Base-by-base conservation (phyloP, 2,888 invertebrate species). In the Aquatica leii region DNA sequence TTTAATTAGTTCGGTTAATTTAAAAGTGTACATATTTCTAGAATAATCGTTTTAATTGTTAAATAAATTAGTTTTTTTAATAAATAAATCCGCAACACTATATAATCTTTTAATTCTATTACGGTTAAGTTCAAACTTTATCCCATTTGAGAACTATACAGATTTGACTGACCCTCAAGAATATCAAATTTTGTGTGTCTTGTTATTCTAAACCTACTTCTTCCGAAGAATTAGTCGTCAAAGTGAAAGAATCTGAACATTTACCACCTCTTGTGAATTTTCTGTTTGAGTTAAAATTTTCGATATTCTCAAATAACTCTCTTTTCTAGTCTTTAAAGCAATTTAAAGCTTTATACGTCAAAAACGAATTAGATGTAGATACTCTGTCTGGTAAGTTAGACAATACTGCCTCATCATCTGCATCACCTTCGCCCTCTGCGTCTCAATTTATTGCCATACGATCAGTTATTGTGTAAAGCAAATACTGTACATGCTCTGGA, bases 1-100 rank as follows among this genome's bases (percentile, higher is more conserved):
- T n/a, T n/a, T n/a, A n/a, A n/a, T n/a, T n/a, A n/a, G n/a, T n/a
- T n/a, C n/a, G n/a, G n/a, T n/a, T n/a, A n/a, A n/a, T n/a, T n/a
- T n/a, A n/a, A n/a, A n/a, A n/a, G n/a, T n/a, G n/a, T n/a, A n/a
- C n/a, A n/a, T n/a, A n/a, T n/a, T n/a, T n/a, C n/a, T n/a, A n/a
- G n/a, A n/a, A n/a, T n/a, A n/a, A n/a, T n/a, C n/a, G n/a, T n/a
- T n/a, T n/a, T n/a, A n/a, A n/a, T n/a, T n/a, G n/a, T n/a, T n/a
- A n/a, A n/a, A n/a, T n/a, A n/a, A n/a, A n/a, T n/a, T n/a, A n/a
- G n/a, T n/a, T n/a, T n/a, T n/a, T n/a, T n/a, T n/a, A n/a, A n/a
- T n/a, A n/a, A n/a, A n/a, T n/a, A n/a, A n/a, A n/a, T n/a, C n/a
- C 15, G 49, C 35, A 58, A 51, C 51, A 52, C 59, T 12, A 53